Base-by-base conservation (phyloP, 2,888 invertebrate species). In the Chirona hameri region DNA sequence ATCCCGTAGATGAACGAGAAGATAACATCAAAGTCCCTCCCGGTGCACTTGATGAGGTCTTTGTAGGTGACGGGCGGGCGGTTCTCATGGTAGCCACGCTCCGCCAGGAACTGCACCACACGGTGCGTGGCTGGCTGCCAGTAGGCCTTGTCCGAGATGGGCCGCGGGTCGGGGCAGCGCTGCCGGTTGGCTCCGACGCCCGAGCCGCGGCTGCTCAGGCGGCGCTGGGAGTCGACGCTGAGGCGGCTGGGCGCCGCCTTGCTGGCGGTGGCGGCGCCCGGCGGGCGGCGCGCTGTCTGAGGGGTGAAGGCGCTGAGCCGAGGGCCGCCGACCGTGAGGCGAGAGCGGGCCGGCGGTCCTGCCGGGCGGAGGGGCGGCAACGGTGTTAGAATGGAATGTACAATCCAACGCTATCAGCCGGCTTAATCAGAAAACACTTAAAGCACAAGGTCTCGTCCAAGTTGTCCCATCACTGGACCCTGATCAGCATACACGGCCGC, bases 251-350 rank as follows among this genome's bases (percentile, higher is more conserved):
- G 21, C 2, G 18, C 0, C 27, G 27, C n/a, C 80, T 27, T 52
- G 52, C 52, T 52, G 52, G 29, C 52, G 15, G 80, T 52, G 80
- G 76, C 12, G 69, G 69, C 29, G 69, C 29, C 69, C 10, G 31
- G 29, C 31, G 72, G 15, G 18, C 72, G 72, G 31, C 31, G 31
- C 72, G 72, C 29, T 0, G 72, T 15, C 72, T 72, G 72, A 15
- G 72, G 72, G 10, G 72, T 72, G 72, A 72, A 27, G 31, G 72
- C 72, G 72, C 31, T 72, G 31, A 72, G 72, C 21, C 72, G 72
- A 31, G 65, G 65, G 27, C 27, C 52, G 1, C 15, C 65, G 10
- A 65, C 9, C 65, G 65, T 65, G 9, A 65, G 65, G 10, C 65
- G 65, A n/a, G 65, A 65, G 65, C n/a, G 24, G n/a, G 65, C n/a